Conservation (phyloP, 2,113 vertebrate genomes). For the Sula dactylatra region DNA sequence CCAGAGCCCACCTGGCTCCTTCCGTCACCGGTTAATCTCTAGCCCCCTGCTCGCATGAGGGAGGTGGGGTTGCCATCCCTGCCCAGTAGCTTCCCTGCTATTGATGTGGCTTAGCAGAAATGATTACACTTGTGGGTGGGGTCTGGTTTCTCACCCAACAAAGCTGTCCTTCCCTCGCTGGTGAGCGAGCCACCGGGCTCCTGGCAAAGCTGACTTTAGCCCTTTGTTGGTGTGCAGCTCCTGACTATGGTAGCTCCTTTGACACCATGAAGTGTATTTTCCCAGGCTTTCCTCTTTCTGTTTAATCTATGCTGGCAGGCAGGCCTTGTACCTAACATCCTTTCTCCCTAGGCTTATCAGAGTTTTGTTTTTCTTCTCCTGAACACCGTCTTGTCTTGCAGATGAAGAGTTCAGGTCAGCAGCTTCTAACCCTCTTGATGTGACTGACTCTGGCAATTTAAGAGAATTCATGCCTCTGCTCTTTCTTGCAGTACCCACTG, state of each 20-base stretch:
- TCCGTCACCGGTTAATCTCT: background rate
- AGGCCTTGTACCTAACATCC: background rate
- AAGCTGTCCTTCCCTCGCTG: background rate
- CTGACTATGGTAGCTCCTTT: background rate
- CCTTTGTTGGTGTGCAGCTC: background rate
- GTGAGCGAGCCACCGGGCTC: background rate
- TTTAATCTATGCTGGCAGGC: background rate
- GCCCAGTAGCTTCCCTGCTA: rapidly evolving
- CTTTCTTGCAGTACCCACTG: background rate
- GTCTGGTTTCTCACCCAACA: background rate
- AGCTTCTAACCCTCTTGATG: background rate
- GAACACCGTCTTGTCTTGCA: background rate
- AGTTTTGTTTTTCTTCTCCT: background rate
- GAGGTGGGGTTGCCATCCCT: background rate
- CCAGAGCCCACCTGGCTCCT: background rate
- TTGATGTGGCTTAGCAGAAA: background rate
- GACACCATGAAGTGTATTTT: background rate
- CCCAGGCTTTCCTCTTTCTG: background rate
- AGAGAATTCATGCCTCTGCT: background rate
- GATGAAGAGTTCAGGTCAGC: background rate
- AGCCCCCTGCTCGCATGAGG: rapidly evolving
- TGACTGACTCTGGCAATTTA: background rate
- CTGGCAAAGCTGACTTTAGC: background rate
- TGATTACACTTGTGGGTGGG: background rate
- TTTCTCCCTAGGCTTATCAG: background rate